phyloP scores from a whole-genome alignment of 2,113 vertebrate genomes.

The Sphaerodactylus townsendi region DNA sequence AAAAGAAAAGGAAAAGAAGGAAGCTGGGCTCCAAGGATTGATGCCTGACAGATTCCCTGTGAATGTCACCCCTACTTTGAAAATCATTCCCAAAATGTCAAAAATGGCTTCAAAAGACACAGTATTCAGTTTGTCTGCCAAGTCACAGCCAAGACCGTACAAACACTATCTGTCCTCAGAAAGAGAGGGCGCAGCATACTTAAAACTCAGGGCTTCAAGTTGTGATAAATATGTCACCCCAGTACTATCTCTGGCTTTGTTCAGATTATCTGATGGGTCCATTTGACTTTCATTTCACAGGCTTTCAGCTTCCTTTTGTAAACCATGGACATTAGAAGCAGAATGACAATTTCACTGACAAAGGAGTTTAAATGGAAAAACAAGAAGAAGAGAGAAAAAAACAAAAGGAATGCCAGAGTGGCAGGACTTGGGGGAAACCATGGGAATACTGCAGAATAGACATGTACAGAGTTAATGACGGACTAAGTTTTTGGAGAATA shows the following conservation, averaged over 20 bases:
- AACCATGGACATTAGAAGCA: conserved; percentile 20
- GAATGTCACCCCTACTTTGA: rapidly evolving
- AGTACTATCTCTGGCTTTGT: conserved; percentile 47
- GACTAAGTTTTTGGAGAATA: conserved; percentile 19
- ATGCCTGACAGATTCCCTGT: not conserved
- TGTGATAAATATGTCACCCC: conserved; percentile 61
- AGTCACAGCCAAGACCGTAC: not conserved
- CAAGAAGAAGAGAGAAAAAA: not conserved
- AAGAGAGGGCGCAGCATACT: conserved; percentile 12
- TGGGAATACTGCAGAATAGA: not conserved
- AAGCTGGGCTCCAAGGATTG: not conserved
- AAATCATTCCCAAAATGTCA: rapidly evolving
- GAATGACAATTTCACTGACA: conserved; percentile 45
- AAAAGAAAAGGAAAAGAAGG: not conserved
- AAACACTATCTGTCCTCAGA: not conserved
- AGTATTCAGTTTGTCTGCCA: rapidly evolving
- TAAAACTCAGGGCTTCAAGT: conserved; percentile 32
- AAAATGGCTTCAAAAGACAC: rapidly evolving
- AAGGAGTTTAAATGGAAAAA: not conserved
- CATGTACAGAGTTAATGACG: not conserved
- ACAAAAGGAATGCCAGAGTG: not conserved
- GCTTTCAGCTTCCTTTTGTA: conserved; percentile 57
- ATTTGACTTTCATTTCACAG: conserved; percentile 66
- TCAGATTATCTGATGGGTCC: conserved; percentile 67
- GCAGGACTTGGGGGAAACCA: not conserved